Conservation (phyloP, 2,888 invertebrate genomes). For the Synanthedon vespiformis region DNA sequence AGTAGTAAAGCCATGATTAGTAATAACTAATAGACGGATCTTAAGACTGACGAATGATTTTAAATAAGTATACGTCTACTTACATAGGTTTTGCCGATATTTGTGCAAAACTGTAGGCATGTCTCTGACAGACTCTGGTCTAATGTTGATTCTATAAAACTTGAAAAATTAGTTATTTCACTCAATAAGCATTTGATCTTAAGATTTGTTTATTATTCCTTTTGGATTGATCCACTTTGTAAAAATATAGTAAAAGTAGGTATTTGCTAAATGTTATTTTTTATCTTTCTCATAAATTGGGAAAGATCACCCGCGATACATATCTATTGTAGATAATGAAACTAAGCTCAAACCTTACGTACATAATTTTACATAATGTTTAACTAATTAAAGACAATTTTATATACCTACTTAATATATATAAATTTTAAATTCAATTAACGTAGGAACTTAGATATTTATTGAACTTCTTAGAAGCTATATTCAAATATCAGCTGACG, state of each 20-base stretch:
- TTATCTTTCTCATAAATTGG: slow-evolving; percentile 8
- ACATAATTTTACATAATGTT: background rate
- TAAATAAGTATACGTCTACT: background rate
- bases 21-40: slow-evolving; percentile 44
- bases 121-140: too few species aligned
- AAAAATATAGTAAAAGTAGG: background rate
- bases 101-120: background rate
- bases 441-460: too few species aligned
- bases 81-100: background rate
- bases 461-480: too few species aligned
- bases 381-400: too few species aligned
- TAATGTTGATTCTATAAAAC: too few species aligned
- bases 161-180: background rate
- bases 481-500: too few species aligned
- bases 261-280: slow-evolving; percentile 13
- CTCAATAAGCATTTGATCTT: slow-evolving; percentile 23
- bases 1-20: too few species aligned
- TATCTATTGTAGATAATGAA: slow-evolving; percentile 13
- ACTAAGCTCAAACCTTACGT: slow-evolving; percentile 4
- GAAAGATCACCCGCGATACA: slow-evolving; percentile 17
- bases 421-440: too few species aligned
- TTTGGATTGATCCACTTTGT: slow-evolving; percentile 8
- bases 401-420: too few species aligned
- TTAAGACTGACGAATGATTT: slow-evolving; percentile 42
- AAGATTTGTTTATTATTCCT: slow-evolving; percentile 58